These are phyloP conservation scores for Sinocyclocheilus anophthalmus DNA, from an alignment of 2,113 vertebrate species.

Conservation along the genomic window DNA sequence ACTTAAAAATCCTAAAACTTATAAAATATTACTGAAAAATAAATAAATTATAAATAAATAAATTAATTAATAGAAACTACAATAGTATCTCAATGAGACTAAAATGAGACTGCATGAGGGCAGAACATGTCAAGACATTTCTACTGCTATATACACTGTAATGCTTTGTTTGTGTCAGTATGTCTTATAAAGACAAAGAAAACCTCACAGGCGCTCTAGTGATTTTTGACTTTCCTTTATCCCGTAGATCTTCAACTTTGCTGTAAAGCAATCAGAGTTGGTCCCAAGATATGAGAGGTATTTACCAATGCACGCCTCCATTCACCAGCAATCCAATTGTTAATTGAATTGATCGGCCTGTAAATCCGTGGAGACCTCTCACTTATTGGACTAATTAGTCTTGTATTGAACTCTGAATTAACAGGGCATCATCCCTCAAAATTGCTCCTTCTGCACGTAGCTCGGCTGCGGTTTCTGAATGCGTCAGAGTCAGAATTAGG, in stretches of 20 bases:
- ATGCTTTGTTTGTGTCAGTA: background rate
- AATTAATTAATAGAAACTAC: no score
- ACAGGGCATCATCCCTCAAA: constrained; percentile 37
- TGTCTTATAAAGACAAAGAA: background rate
- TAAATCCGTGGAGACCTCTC: constrained; percentile 45
- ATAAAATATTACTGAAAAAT: no score
- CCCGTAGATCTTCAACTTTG: background rate
- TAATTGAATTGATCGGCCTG: constrained; percentile 54
- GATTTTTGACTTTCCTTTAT: background rate
- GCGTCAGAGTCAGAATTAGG: constrained; percentile 35
- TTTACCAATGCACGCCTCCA: constrained; percentile 37
- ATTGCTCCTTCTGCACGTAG: background rate
- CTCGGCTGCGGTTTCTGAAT: background rate
- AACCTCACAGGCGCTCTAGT: background rate
- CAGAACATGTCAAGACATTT: background rate
- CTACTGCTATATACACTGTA: background rate
- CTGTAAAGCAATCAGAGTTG: constrained; percentile 1
- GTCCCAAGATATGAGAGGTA: background rate
- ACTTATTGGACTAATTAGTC: constrained; percentile 55
- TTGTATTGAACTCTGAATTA: constrained; percentile 56
- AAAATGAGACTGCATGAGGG: background rate
- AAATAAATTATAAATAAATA: no score
- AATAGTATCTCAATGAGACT: background rate
- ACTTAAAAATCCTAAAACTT: no score
- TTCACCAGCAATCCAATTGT: constrained; percentile 34